Base-by-base conservation (phyloP, 2,888 invertebrate genomes). In the Tenthredo mesomela region DNA sequence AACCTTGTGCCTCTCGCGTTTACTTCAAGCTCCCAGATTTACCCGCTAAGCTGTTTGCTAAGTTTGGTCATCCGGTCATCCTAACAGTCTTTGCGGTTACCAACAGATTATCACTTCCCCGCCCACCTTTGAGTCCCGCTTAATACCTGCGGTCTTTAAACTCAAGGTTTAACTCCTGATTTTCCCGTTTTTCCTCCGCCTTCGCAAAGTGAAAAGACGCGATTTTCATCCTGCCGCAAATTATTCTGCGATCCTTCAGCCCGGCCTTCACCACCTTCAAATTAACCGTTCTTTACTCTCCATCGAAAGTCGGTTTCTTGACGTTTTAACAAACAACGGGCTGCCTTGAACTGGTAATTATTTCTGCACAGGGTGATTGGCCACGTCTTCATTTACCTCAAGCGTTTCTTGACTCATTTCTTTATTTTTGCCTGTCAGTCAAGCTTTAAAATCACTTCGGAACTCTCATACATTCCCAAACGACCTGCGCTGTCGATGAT, bases 41-140 rank as follows among this genome's bases (percentile, higher is more conserved):
- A 85, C 84, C 86, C 87, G 40, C 25, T 77, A 78, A 84, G 50
- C 85, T 85, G 58, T 75, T 73, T 84, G 12, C 85, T 75, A 25
- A 67, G 84, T 82, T 86, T 86, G 84, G 86, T 85, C 88, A 86
- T 73, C 29, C 80, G 80, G 61, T 82, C 85, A 85, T 83, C 73
- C 61, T 82, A 84, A 86, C 89, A 88, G 91, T 92, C 92, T 90
- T 91, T 90, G 89, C 88, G 89, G 91, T 90, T 90, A 91, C 90
- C 89, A 89, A 90, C 90, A 91, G 90, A 92, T 93, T 91, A 92
- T 92, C 91, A 90, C 92, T 91, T 91, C 87, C 90, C 91, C 91
- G 90, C 90, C 91, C 87, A 85, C 83, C 50, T 37, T 70, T 67
- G 65, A 84, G 67, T 61, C 84, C 73, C 25, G 40, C 33, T 75